These are phyloP conservation scores for Catonia carolina DNA, from an alignment of 2,888 invertebrate species.

Conservation along the genomic window DNA sequence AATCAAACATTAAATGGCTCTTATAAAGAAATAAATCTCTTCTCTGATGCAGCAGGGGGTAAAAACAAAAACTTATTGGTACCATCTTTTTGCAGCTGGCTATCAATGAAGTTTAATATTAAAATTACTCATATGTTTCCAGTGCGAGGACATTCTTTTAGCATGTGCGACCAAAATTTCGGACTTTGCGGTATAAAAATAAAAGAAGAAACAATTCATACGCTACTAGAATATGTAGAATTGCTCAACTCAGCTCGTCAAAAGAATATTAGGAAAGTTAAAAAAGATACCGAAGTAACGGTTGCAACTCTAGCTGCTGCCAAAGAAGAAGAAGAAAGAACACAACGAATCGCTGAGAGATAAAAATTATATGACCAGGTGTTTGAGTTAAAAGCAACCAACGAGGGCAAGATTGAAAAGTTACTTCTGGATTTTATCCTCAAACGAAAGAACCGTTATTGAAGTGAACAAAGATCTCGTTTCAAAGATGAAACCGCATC, in stretches of 20 bases:
- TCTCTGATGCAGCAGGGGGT: slow-evolving; percentile 12
- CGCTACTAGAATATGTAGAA: slow-evolving; percentile 15
- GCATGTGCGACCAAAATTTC: slow-evolving; percentile 17
- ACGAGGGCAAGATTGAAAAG: no score
- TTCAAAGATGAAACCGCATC: no score
- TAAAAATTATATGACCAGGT: no score
- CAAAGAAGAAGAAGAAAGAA: no score
- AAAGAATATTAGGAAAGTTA: no score
- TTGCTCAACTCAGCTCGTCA: slow-evolving; percentile 8
- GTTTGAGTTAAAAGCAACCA: no score
- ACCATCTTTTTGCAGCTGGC: slow-evolving; percentile 18
- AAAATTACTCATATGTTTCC: slow-evolving; percentile 18
- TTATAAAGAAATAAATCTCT: slow-evolving; percentile 15
- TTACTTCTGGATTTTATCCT: no score
- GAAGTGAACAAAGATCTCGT: no score
- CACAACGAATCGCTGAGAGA: no score
- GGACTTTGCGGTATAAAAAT: slow-evolving; percentile 10
- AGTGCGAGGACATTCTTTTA: slow-evolving; percentile 12
- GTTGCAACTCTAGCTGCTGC: no score
- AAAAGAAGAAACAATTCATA: slow-evolving; percentile 18
- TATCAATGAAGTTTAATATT: slow-evolving; percentile 11
- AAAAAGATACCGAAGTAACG: no score
- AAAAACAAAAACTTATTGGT: slow-evolving; percentile 17
- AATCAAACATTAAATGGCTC: not conserved
- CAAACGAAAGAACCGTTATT: no score